phyloP scores from a whole-genome alignment of 2,888 invertebrate genomes.

The Drosophila antonietae region DNA sequence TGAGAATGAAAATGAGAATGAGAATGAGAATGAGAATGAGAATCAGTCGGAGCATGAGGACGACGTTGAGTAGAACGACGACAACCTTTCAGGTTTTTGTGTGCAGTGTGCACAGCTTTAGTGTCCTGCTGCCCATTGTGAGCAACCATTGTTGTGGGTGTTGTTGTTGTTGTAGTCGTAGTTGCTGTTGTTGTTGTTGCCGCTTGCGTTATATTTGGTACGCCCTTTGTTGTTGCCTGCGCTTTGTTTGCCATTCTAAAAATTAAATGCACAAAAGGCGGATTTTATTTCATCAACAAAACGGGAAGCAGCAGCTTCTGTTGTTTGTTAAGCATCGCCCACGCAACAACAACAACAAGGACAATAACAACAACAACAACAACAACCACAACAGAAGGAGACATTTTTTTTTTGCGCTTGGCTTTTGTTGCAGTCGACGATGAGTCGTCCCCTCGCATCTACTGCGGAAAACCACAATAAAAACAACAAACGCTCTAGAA shows the following conservation, averaged over 20 bases:
- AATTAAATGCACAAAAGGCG: slow-evolving; percentile 82
- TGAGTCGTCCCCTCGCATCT: slow-evolving; percentile 21
- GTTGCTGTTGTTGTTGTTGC: slow-evolving; percentile 62
- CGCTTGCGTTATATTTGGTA: slow-evolving; percentile 70
- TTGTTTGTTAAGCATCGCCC: slow-evolving; percentile 79
- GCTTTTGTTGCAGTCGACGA: slow-evolving; percentile 60
- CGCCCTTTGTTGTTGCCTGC: slow-evolving; percentile 77
- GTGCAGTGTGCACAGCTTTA: slow-evolving; percentile 51
- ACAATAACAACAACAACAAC: slow-evolving; percentile 69
- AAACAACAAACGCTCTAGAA: slow-evolving; percentile 66
- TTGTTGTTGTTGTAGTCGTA: slow-evolving; percentile 50
- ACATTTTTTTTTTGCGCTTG: slow-evolving; percentile 64
- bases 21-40: neutral
- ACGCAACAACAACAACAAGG: slow-evolving; percentile 58
- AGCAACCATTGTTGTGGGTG: slow-evolving; percentile 71
- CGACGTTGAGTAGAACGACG: slow-evolving; percentile 31
- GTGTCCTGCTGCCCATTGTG: slow-evolving; percentile 73
- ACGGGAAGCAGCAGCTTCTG: slow-evolving; percentile 80
- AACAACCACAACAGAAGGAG: slow-evolving; percentile 55
- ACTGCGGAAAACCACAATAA: slow-evolving; percentile 46
- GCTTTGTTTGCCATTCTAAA: slow-evolving; percentile 77
- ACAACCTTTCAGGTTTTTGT: slow-evolving; percentile 66
- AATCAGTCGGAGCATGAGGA: slow-evolving; percentile 6
- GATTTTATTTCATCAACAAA: slow-evolving; percentile 80
- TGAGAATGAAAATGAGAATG: neutral